Evolutionary conservation across 2,797 vertebrate species (phyloP).

Genomic region (Pangasius djambal): DNA sequence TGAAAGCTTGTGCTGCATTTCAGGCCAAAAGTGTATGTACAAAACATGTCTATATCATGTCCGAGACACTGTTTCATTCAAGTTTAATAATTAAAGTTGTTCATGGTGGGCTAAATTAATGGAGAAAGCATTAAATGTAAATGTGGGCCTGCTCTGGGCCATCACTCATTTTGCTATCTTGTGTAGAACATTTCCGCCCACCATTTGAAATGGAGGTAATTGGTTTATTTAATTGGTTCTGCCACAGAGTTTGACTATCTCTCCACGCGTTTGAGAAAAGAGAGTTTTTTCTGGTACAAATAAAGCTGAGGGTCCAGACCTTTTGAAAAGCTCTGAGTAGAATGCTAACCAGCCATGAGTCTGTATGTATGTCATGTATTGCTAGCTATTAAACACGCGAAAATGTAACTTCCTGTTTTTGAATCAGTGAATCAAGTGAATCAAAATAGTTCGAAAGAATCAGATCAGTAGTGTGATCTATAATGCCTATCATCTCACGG

Average conservation of each 20-base stretch:
- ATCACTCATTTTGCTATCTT: conserved; percentile 1
- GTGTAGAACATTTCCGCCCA: neutral
- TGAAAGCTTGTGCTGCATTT: neutral
- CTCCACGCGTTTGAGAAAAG: neutral
- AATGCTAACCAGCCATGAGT: neutral
- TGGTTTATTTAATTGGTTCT: conserved; percentile 8
- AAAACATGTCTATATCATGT: neutral
- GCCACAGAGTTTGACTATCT: neutral
- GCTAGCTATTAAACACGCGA: neutral
- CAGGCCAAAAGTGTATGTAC: neutral
- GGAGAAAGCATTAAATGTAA: neutral
- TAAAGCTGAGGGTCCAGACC: neutral
- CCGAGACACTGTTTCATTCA: neutral
- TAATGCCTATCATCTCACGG: neutral
- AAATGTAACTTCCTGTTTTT: neutral
- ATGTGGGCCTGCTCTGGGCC: neutral
- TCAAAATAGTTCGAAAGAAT: neutral
- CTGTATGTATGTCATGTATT: neutral
- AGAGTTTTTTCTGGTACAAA: neutral
- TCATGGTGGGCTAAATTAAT: neutral
- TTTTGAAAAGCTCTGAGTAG: neutral
- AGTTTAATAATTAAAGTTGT: neutral
- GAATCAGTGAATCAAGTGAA: neutral
- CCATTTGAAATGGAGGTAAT: conserved; percentile 20
- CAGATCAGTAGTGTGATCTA: neutral